Percentiles rank a stretch among this genome's conserved stretches.
These are phyloP conservation scores for Echinops telfairi DNA, from an alignment of 2,113 vertebrate genomes.

Conservation along the genomic window DNA sequence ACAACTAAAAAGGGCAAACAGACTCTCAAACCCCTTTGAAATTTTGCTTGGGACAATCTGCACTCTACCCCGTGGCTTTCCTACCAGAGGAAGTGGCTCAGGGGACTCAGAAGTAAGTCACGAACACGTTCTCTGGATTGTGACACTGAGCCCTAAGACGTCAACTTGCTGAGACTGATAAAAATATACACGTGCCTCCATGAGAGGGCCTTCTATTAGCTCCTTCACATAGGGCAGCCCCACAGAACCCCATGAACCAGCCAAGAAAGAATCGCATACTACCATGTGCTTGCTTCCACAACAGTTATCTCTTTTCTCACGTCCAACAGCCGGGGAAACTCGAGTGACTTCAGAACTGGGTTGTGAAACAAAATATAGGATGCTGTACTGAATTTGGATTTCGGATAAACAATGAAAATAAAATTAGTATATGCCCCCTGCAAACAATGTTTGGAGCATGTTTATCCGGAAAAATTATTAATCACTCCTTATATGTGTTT, in stretches of 20 bases:
- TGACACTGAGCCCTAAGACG: accelerated
- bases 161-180: background rate
- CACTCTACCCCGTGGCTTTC: background rate
- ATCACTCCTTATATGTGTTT: constrained; percentile 25
- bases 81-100: background rate
- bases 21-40: background rate
- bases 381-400: background rate
- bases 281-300: background rate
- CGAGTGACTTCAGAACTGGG: background rate
- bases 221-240: background rate
- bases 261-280: background rate
- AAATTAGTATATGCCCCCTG: background rate
- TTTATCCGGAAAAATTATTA: background rate
- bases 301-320: background rate
- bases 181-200: accelerated
- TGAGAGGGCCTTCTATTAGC: background rate
- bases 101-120: background rate
- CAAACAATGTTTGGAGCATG: background rate
- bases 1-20: background rate
- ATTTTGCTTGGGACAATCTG: background rate
- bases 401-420: background rate
- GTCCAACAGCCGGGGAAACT: background rate
- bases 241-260: background rate
- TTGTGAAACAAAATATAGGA: background rate
- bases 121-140: background rate